Conservation (phyloP, 2,888 invertebrate genomes). For the Cinara cedri region DNA sequence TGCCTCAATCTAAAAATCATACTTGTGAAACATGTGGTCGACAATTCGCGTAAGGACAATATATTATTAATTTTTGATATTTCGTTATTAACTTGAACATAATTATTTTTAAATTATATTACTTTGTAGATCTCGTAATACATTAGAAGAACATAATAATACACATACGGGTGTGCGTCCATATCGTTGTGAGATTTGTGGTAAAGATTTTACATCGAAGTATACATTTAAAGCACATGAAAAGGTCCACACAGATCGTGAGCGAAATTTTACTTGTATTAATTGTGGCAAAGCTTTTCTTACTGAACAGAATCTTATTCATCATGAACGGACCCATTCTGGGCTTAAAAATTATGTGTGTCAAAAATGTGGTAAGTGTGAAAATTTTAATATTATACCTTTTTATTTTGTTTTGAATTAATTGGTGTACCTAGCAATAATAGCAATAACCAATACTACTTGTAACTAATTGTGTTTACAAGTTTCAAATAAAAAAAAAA, state of each 20-base stretch:
- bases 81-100: not conserved
- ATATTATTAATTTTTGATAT: not conserved
- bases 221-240: constrained; percentile 78
- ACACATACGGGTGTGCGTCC: constrained; percentile 74
- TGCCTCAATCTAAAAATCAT: constrained; percentile 70
- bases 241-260: constrained; percentile 74
- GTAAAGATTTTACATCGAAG: constrained; percentile 79
- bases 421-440: no score
- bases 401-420: not conserved
- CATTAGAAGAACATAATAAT: constrained; percentile 76
- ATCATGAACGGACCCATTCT: constrained; percentile 77
- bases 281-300: constrained; percentile 75
- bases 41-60: constrained; percentile 66
- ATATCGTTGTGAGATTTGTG: constrained; percentile 71
- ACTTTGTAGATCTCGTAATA: constrained; percentile 69
- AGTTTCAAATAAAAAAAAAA: no score
- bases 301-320: constrained; percentile 76
- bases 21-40: constrained; percentile 73
- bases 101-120: constrained; percentile 8
- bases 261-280: constrained; percentile 73
- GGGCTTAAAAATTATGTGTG: constrained; percentile 75
- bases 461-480: no score
- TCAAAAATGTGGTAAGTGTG: constrained; percentile 70
- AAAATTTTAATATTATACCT: not conserved
- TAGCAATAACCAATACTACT: no score